phyloP scores from a whole-genome alignment of 2,113 vertebrate species.

The Anarhynchus alexandrinus region DNA sequence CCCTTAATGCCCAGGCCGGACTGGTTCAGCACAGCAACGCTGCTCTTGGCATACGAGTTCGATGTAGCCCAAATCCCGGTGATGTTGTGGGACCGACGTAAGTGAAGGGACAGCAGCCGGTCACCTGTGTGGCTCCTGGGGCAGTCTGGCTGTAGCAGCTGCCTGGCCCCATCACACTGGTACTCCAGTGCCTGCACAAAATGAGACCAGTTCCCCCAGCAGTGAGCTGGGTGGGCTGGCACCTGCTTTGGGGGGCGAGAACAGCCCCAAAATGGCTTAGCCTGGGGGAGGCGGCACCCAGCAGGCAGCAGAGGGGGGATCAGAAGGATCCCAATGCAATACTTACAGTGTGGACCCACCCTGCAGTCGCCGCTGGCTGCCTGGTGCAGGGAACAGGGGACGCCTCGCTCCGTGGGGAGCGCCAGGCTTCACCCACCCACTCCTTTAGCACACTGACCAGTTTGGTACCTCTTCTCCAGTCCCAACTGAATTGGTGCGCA shows the following conservation, averaged over 20 bases:
- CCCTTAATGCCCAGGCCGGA: fast-evolving
- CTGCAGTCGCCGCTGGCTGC: fast-evolving
- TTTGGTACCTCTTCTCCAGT: neutral
- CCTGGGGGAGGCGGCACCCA: fast-evolving
- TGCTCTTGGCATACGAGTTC: fast-evolving
- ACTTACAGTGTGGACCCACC: fast-evolving
- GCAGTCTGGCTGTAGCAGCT: neutral
- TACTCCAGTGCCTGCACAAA: neutral
- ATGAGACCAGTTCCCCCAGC: fast-evolving
- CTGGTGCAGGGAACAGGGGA: fast-evolving
- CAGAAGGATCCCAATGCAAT: fast-evolving
- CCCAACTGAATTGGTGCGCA: fast-evolving
- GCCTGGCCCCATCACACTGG: fast-evolving
- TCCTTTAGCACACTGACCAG: neutral
- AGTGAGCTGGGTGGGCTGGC: fast-evolving
- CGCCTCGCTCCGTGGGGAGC: fast-evolving
- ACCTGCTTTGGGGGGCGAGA: fast-evolving
- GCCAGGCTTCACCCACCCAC: fast-evolving
- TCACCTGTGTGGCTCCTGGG: fast-evolving
- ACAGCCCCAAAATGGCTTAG: neutral
- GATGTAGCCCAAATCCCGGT: neutral
- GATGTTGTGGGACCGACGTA: fast-evolving
- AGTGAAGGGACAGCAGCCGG: neutral
- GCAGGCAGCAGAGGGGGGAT: neutral
- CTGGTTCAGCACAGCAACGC: neutral